These are phyloP conservation scores for Herpailurus yagouaroundi DNA, from an alignment of 2,113 vertebrate species.

Conservation along the genomic window DNA sequence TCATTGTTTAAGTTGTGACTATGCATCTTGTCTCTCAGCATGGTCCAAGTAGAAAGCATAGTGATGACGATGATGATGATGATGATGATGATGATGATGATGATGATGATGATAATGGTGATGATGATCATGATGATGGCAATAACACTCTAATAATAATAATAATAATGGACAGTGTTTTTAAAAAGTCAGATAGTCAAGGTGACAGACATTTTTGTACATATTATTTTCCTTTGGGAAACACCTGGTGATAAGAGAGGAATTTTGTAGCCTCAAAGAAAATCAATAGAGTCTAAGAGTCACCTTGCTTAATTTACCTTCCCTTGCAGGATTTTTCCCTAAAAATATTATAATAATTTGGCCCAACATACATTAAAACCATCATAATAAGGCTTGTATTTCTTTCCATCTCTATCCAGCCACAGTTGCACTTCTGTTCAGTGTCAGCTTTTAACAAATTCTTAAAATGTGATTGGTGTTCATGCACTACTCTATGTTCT, in stretches of 20 bases:
- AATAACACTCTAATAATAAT: not conserved
- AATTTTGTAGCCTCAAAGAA: not conserved
- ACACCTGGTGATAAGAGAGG: not conserved
- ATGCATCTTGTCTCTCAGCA: not conserved
- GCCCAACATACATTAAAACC: not conserved
- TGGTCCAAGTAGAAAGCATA: not conserved
- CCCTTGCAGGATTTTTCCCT: not conserved
- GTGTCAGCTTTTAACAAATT: not conserved
- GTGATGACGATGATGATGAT: rapidly evolving
- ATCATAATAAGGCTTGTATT: not conserved
- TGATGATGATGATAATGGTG: not conserved
- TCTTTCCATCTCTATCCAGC: not conserved
- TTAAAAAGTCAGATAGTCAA: not conserved
- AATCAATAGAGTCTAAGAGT: not conserved
- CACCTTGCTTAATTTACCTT: not conserved
- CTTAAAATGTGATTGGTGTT: not conserved
- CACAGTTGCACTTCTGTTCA: not conserved
- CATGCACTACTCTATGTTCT: not conserved
- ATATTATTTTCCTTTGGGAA: not conserved
- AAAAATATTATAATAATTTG: not conserved
- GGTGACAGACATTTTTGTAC: not conserved
- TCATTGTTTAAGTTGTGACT: not conserved
- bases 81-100: not conserved
- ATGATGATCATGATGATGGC: not conserved
- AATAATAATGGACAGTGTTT: not conserved